Base-by-base conservation (phyloP, 2,888 invertebrate species). In the Leuctra nigra region DNA sequence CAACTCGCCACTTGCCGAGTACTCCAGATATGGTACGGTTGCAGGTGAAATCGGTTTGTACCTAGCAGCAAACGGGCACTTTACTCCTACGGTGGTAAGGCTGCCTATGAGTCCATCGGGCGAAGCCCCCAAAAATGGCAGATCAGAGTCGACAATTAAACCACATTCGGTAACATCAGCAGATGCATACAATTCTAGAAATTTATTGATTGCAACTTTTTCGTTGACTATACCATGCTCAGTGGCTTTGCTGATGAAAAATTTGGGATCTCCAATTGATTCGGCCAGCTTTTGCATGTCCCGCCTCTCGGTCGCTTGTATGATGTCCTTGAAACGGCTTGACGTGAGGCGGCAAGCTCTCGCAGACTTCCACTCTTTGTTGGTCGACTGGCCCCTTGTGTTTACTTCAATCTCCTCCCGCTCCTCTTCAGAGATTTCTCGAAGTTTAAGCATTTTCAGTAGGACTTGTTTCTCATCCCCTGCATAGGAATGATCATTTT, bases 181-280 rank as follows among this genome's bases (percentile, higher is more conserved):
- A 33, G 23, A 14, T 52, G 52, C 50, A n/a, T n/a, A n/a, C 6
- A 11, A 9, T 18, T 58, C 52, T 35, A 53, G 50, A 46, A 56
- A 57, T 54, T 55, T 53, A 16, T 39, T 14, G 2, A 59, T 13
- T 46, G 61, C 58, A 33, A 41, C 44, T 4, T 33, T 6, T 46
- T 60, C 61, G 53, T 58, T 55, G n/a, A 46, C 22, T 18, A 48
- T 54, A 1, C 53, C 61, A 58, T 61, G 61, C 33, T 23, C 57
- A 38, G 53, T 48, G 41, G 58, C 24, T 54, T 25, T 48, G 11
- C n/a, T 48, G 11, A 9, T 6, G 25, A 46, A 46, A 13, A 13
- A 13, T n/a, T 23, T 23, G n/a, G 46, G 46, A n/a, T 7, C 20
- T 2, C 13, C 24, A 3, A 46, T 9, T 2, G 46, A 46, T 16